Percentiles rank a stretch among this genome's conserved stretches.
Conservation (phyloP, 2,113 vertebrate species). For the Pitta sordida region DNA sequence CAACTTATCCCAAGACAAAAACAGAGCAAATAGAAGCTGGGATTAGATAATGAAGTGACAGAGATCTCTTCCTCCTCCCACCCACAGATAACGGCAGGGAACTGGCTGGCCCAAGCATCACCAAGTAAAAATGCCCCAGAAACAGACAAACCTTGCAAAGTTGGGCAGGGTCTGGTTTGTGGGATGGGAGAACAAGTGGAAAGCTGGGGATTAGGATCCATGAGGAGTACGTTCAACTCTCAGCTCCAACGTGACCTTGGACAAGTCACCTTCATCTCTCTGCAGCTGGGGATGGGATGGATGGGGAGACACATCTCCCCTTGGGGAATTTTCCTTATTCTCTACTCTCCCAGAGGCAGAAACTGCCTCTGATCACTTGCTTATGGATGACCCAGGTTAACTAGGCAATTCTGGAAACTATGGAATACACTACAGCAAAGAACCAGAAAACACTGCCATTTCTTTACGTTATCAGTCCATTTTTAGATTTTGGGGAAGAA, state of each 20-base stretch:
- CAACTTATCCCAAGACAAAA: neutral
- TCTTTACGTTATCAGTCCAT: neutral
- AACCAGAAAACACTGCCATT: neutral
- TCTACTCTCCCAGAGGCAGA: neutral
- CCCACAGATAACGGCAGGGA: neutral
- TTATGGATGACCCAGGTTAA: fast-evolving
- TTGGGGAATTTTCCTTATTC: neutral
- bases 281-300: neutral
- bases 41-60: neutral
- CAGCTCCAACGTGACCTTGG: neutral
- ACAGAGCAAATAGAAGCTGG: neutral
- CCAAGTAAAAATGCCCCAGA: neutral
- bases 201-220: fast-evolving
- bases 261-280: neutral
- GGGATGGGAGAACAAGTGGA: neutral
- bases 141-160: neutral
- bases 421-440: neutral
- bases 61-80: neutral
- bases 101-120: neutral
- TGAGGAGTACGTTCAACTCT: fast-evolving
- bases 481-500: neutral
- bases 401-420: neutral
- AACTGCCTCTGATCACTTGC: neutral
- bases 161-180: neutral
- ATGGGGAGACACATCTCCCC: neutral